Percentiles rank a stretch among this genome's conserved stretches.
These are phyloP conservation scores for Chymomyza procnemis DNA, from an alignment of 2,888 invertebrate species.

Conservation along the genomic window DNA sequence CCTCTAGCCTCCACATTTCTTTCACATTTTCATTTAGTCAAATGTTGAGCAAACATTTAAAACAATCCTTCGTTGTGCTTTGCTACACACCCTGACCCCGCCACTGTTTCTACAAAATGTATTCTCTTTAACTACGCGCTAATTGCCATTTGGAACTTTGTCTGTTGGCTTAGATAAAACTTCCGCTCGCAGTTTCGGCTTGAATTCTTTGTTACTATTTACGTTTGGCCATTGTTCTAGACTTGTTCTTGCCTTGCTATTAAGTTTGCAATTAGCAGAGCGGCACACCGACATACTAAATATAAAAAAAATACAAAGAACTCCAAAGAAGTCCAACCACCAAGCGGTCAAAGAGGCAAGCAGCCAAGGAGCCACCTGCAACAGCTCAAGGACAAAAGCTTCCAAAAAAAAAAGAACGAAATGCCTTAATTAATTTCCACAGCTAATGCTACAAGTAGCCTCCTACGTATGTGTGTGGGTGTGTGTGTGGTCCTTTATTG, in stretches of 20 bases:
- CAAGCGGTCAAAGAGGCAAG: too few species aligned
- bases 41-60: neutral
- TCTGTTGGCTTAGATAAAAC: conserved; percentile 52
- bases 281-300: neutral
- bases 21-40: neutral
- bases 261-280: conserved; percentile 65
- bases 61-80: neutral
- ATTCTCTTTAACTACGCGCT: conserved; percentile 29
- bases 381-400: conserved; percentile 35
- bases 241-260: conserved; percentile 46
- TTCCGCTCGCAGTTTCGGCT: conserved; percentile 33
- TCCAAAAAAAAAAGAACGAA: conserved; percentile 13
- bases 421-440: conserved; percentile 61
- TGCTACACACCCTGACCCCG: too few species aligned
- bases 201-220: conserved; percentile 18
- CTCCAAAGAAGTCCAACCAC: neutral
- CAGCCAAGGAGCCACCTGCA: conserved; percentile 42
- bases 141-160: conserved; percentile 69
- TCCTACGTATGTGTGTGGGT: neutral
- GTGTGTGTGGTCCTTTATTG: conserved; percentile 25
- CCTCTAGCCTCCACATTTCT: neutral
- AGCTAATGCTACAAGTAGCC: conserved; percentile 3
- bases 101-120: neutral
- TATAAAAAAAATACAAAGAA: too few species aligned
- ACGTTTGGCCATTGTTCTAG: conserved; percentile 61